These are phyloP conservation scores for Rhegmatorhina hoffmannsi DNA, from an alignment of 2,113 vertebrate species.

Conservation along the genomic window DNA sequence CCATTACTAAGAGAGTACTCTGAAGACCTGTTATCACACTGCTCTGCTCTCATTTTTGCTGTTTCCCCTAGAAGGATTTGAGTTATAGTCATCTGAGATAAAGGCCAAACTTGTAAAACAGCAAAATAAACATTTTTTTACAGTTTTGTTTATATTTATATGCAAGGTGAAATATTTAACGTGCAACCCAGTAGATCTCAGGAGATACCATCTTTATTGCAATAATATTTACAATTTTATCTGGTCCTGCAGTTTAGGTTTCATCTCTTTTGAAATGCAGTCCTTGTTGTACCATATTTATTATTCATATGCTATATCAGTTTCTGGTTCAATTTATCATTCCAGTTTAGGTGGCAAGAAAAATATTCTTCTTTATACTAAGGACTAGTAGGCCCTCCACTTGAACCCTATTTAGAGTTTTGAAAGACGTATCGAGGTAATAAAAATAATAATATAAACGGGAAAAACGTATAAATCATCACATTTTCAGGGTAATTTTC, in stretches of 20 bases:
- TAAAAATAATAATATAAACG: neutral
- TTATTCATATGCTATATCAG: neutral
- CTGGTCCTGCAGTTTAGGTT: neutral
- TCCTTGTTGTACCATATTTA: neutral
- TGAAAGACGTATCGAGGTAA: neutral
- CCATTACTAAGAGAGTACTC: neutral
- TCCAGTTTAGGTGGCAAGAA: neutral
- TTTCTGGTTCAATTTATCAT: slow-evolving; percentile 27
- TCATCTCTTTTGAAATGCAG: neutral
- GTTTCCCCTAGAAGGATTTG: neutral
- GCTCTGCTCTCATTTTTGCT: neutral
- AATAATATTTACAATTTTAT: slow-evolving; percentile 20
- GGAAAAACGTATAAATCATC: neutral
- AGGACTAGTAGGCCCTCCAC: neutral
- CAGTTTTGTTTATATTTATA: neutral
- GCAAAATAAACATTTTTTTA: neutral
- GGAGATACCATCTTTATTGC: neutral
- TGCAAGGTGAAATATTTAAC: neutral
- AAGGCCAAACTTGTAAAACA: neutral
- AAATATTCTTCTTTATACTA: neutral
- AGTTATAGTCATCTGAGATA: neutral
- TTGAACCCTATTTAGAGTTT: neutral
- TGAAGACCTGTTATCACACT: neutral
- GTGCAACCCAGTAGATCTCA: neutral
- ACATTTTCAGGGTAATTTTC: neutral